A percentile compares a stretch with the other conserved stretches of the same genome.
These are phyloP conservation scores for Glaucopsyche alexis DNA, from an alignment of 2,888 invertebrate species.

Conservation along the genomic window DNA sequence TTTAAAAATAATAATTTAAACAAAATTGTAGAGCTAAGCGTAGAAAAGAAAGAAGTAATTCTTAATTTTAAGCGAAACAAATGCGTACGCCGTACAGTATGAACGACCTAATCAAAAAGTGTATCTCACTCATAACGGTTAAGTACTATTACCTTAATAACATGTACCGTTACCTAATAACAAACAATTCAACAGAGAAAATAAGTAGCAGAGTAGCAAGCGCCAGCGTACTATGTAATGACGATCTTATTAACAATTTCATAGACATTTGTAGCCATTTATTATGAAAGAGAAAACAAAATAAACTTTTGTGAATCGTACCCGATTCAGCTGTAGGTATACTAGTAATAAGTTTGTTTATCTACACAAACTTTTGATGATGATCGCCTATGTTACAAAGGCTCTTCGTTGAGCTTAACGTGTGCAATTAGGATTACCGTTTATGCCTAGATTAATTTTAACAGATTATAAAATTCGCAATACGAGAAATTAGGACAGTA, in stretches of 20 bases:
- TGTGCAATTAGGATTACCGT: background rate
- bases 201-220: constrained; percentile 23
- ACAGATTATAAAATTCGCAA: background rate
- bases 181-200: constrained; percentile 30
- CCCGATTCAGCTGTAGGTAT: background rate
- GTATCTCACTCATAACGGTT: constrained; percentile 29
- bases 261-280: background rate
- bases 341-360: background rate
- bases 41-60: background rate
- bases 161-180: constrained; percentile 30
- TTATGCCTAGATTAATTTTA: background rate
- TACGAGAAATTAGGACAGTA: background rate
- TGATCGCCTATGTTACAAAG: background rate
- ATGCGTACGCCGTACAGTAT: constrained; percentile 1
- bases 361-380: background rate
- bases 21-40: background rate
- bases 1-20: background rate
- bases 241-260: constrained; percentile 1
- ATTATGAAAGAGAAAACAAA: background rate
- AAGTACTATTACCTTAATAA: constrained; percentile 31
- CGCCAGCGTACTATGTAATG: background rate
- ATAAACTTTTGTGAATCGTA: too few species aligned
- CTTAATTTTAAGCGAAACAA: background rate
- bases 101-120: constrained; percentile 26
- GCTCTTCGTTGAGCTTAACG: background rate